Evolutionary conservation across 2,888 invertebrate genomes (phyloP), one percentile per base, ranked within the genome.

Genomic region (Rhodophaea formosa): DNA sequence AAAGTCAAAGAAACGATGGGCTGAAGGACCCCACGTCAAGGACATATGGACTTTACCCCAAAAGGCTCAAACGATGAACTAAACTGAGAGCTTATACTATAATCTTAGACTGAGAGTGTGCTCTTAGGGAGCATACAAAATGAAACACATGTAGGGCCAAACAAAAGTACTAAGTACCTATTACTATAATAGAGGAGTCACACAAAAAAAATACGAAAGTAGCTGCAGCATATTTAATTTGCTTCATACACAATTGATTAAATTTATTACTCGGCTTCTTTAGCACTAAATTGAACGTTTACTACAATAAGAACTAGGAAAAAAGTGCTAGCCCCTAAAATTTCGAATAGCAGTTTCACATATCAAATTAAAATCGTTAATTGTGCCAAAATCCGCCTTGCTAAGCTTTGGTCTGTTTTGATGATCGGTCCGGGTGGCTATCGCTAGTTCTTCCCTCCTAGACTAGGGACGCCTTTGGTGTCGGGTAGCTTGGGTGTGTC

Each of bases 401-500:
- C 51, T 35, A 30, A 51, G 42, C 23, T 56, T 47, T 51, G 42
- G 47, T 47, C 47, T 2, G 51, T 35, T 51, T 35, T 16, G 7
- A 15, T 10, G n/a, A 17, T 51, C 35, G 30, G 30, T 49, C 23
- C 14, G 29, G 30, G n/a, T 8, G n/a, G 43, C 15, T 42, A 12
- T 42, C 7, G 49, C 49, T 49, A 43, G 12, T 49, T 29, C 42
- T 49, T 56, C 17, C 42, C 32, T 42, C 46, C 53, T 32, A 30
- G 29, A 43, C 47, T 35, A 29, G 53, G 32, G 17, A 54, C 42
- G 35, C 64, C 63, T 35, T 71, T 66, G 1, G 58, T 56, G 29
- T 71, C 72, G 42, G 71, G 70, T 0, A 71, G 66, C 55, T 82
- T 81, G 1, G 76, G 70, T 0, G 66, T 56, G 12, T 82, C 84